Conservation (phyloP, 2,797 vertebrate species). For the Strix occidentalis region DNA sequence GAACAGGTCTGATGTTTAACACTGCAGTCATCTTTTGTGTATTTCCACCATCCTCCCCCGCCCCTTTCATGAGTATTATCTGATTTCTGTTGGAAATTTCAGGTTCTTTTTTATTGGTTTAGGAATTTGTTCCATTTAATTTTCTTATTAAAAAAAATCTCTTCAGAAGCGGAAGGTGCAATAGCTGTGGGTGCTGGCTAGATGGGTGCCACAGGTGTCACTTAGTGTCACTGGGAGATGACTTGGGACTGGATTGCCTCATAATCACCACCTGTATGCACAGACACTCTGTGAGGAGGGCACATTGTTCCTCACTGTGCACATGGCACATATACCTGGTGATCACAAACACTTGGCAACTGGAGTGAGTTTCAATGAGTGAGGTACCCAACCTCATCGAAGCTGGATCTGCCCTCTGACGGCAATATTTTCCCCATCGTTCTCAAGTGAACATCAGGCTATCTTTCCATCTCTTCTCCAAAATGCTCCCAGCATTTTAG, state of each 20-base stretch:
- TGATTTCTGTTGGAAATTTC: background rate
- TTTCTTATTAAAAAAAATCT: background rate
- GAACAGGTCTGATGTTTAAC: background rate
- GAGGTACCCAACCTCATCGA: background rate
- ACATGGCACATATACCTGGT: no score
- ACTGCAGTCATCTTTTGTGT: fast-evolving
- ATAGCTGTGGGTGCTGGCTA: background rate
- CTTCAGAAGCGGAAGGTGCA: background rate
- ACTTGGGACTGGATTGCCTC: background rate
- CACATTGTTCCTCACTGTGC: background rate
- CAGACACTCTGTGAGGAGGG: background rate
- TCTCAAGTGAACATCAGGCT: background rate
- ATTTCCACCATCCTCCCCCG: no score
- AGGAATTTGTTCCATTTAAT: background rate
- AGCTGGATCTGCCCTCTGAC: background rate
- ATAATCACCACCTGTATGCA: background rate
- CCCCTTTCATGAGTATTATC: background rate
- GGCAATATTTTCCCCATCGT: background rate
- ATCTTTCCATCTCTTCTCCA: background rate
- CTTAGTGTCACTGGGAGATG: background rate
- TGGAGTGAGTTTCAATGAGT: background rate
- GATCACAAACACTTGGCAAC: background rate
- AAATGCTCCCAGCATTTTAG: background rate
- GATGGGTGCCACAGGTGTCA: background rate
- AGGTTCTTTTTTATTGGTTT: background rate